Base-by-base conservation (phyloP, 2,797 vertebrate species). In the Cryptoblepharus egeriae region DNA sequence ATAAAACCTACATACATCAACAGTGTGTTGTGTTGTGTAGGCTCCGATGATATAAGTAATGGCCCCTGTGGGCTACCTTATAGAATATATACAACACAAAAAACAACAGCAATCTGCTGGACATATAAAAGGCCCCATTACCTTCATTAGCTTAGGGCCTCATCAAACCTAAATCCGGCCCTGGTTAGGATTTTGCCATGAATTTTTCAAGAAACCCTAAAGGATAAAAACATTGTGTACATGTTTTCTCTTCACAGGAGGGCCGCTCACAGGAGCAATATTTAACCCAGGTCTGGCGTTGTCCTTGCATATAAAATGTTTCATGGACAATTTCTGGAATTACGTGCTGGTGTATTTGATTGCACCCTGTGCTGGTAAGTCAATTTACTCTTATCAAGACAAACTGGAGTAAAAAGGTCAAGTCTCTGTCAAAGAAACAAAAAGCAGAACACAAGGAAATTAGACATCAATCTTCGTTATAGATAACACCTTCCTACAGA, bases 271-370 rank as follows among this genome's bases (percentile, higher is more conserved):
- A 0, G 98, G 98, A 90, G 98, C 98, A 0, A 95, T 99, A 88
- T 98, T 98, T 86, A 99, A 99, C 88, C 98, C 98, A 1, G 97
- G 96, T 0, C 16, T 99, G 95, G 98, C 98, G 60, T 97, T 97
- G 90, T 97, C 98, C 39, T 95, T 97, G 9, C 96, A 98, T 87
- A 96, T 98, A 86, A 82, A 88, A 79, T 99, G 98, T 94, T 96
- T 96, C 84, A 96, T 96, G 30, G 94, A 96, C 88, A 96, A 94
- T 7, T 97, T 98, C 88, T 63, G 91, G 74, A 96, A 96, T 77
- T 97, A 97, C 86, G 87, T 95, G 5, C 78, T 96, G 35, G 97
- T 99, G 1, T 99, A 99, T 87, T 98, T 98, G 96, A 86, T 98
- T 65, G 97, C 96, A 88, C 98, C 98, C 0, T 88, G 96, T 79